Evolutionary conservation across 64 coral and sea anemone species (phyloP).

Genomic region (Stichodactyla mertensii): DNA sequence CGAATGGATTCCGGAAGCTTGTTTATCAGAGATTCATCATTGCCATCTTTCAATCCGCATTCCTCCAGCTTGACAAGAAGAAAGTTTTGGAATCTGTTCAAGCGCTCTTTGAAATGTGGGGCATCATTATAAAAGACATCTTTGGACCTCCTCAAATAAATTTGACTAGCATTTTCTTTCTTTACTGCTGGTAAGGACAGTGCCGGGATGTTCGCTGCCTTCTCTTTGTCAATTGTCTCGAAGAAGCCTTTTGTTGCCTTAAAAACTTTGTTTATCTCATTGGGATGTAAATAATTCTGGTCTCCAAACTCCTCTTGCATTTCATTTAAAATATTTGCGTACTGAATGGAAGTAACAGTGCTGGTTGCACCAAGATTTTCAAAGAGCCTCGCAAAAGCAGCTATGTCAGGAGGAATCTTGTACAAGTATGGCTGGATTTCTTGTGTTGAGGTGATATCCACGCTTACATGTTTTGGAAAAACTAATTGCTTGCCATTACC

Average conservation of each 20-base stretch:
- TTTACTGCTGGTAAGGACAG: background rate
- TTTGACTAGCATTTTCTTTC: background rate
- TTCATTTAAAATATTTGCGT: conserved; percentile 8
- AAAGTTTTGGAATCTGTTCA: background rate
- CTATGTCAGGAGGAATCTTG: no score
- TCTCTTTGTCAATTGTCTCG: background rate
- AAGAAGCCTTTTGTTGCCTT: conserved; percentile 21
- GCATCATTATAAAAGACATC: conserved; percentile 3
- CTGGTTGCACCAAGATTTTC: no score
- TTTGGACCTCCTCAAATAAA: background rate
- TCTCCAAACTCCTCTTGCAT: conserved; percentile 17
- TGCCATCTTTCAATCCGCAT: conserved; percentile 8
- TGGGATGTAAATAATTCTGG: conserved; percentile 11
- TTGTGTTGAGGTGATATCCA: conserved; percentile 16
- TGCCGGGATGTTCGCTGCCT: background rate
- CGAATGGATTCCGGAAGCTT: conserved; percentile 49
- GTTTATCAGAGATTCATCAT: background rate
- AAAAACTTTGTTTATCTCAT: background rate
- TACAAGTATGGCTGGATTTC: conserved; percentile 45
- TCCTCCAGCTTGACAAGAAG: conserved; percentile 25
- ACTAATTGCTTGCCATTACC: conserved; percentile 18
- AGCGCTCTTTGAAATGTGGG: background rate
- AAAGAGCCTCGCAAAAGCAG: no score
- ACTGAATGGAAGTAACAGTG: no score
- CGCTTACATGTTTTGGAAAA: conserved; percentile 16